Conservation (phyloP, 2,888 invertebrate genomes). For the Heteromyza rotundicornis region DNA sequence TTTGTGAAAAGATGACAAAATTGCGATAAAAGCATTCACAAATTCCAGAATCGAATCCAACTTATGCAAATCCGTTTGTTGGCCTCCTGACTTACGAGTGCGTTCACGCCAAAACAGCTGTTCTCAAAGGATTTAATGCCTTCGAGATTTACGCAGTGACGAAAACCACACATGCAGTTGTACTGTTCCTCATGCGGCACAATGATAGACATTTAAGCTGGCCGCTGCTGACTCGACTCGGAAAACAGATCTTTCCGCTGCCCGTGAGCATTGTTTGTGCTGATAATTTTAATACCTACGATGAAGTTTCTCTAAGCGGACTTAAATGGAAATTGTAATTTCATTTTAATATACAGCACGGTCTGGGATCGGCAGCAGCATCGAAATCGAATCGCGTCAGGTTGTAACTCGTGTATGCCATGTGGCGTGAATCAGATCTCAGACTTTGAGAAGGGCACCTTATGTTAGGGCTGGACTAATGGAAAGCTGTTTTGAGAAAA, state of each 20-base stretch:
- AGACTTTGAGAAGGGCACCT: background rate
- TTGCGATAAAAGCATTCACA: background rate
- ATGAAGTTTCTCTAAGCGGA: background rate
- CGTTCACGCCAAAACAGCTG: background rate
- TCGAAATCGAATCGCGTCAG: background rate
- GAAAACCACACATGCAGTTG: background rate
- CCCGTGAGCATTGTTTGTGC: background rate
- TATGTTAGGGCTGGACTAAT: background rate
- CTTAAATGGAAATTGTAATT: background rate
- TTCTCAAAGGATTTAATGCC: background rate
- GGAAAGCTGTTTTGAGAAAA: slow-evolving; percentile 9
- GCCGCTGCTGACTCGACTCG: no score
- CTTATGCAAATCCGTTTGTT: slow-evolving; percentile 2
- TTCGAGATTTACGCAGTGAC: no score
- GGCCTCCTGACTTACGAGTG: background rate
- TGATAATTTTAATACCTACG: background rate
- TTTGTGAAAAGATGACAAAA: background rate
- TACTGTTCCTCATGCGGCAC: background rate
- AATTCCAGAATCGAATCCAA: background rate
- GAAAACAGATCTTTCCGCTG: no score
- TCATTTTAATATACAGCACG: background rate
- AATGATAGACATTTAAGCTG: background rate
- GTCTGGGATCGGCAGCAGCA: background rate
- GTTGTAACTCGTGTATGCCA: background rate
- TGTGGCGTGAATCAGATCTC: background rate